Percentiles rank a stretch among this genome's conserved stretches.
phyloP scores from a whole-genome alignment of 2,113 vertebrate genomes.

The Chrysemys picta region DNA sequence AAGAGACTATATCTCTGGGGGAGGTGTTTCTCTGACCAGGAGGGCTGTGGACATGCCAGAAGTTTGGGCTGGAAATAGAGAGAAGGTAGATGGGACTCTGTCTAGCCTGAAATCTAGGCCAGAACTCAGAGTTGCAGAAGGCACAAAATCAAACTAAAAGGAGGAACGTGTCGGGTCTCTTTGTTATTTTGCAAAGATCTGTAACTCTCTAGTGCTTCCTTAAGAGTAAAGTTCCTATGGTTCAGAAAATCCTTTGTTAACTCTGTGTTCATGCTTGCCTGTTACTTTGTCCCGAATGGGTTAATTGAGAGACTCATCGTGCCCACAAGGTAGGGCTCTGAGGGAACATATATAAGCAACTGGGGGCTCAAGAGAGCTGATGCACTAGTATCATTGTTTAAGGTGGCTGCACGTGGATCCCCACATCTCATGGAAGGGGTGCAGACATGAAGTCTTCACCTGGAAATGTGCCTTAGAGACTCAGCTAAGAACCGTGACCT shows the following conservation, averaged over 20 bases:
- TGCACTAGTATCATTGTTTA: neutral
- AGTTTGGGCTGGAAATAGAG: neutral
- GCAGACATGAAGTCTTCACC: neutral
- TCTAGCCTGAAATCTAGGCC: neutral
- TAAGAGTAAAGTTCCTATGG: neutral
- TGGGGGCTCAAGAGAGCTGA: neutral
- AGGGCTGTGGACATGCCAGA: neutral
- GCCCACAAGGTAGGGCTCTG: neutral
- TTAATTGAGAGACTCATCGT: neutral
- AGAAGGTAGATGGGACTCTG: neutral
- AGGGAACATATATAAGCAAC: neutral
- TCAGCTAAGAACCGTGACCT: neutral
- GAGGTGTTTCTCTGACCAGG: too few relatives aligned
- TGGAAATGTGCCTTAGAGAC: neutral
- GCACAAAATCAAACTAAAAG: neutral
- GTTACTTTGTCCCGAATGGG: neutral
- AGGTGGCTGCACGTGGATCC: neutral
- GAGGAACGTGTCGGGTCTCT: neutral
- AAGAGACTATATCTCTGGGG: neutral
- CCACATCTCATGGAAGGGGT: neutral
- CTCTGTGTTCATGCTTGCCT: accelerated
- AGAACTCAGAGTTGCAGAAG: neutral
- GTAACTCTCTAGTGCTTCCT: neutral
- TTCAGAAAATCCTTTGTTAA: neutral
- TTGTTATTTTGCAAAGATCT: neutral